Base-by-base conservation (phyloP, 2,113 vertebrate genomes). In the Albula glossodonta region DNA sequence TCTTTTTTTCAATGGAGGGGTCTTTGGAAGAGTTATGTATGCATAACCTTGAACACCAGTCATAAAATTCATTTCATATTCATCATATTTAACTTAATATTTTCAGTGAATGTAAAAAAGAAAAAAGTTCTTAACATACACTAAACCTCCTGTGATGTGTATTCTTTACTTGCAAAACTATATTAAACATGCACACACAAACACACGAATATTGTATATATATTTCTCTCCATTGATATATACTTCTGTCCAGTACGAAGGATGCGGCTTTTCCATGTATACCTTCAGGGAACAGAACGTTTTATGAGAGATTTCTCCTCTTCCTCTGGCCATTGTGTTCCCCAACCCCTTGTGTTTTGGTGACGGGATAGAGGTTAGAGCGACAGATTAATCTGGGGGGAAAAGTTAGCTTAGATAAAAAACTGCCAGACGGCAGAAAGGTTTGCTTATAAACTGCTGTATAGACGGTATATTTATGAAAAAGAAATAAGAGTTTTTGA, bases 261-360 rank as follows among this genome's bases (percentile, higher is more conserved):
- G 93, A 91, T 70, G 92, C 85, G 91, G 92, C 91, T 95, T 90
- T 92, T 95, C 91, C 57, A 52, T 87, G 82, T 91, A 92, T 91
- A 90, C 95, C 31, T 95, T 95, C 94, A 95, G 95, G 94, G 94
- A 96, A 90, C 91, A 91, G 84, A 92, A 93, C 90, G 93, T 92
- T 94, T 91, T 90, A 90, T 92, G 90, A 51, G 86, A 84, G n/a
- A 52, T 22, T 53, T 57, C 52, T 85, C 82, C 25, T 79, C n/a
- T 22, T 84, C 81, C 52, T 87, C 66, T 80, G 48, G 87, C 87
- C 86, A 91, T 86, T 88, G 88, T 87, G 87, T 92, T 88, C 92
- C 31, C 49, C 60, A 31, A 63, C 56, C 57, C 51, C 52, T 91
- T 90, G 31, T 86, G 88, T 92, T 90, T 90, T 90, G 79, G 88